Percentiles rank a stretch among this genome's conserved stretches.
These are phyloP conservation scores for Sericinus montela DNA, from an alignment of 2,888 invertebrate species.

Conservation along the genomic window DNA sequence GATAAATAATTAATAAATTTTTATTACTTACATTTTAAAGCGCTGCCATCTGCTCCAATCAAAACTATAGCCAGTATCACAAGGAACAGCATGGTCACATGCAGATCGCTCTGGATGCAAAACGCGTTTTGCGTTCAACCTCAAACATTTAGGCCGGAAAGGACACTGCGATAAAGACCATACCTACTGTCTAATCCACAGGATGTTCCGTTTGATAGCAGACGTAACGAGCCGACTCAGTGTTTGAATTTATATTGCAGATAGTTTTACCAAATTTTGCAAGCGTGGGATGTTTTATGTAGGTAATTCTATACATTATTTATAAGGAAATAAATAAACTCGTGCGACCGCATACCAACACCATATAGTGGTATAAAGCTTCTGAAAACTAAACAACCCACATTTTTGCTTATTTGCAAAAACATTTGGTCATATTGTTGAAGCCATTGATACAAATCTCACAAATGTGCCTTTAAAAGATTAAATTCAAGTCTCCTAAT, in stretches of 20 bases:
- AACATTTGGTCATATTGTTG: no score
- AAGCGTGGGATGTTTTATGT: not conserved
- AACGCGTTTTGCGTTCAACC: conserved; percentile 16
- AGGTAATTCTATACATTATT: no score
- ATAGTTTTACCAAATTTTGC: not conserved
- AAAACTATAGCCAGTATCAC: conserved; percentile 30
- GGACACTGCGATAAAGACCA: conserved; percentile 32
- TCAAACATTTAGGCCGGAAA: conserved; percentile 28
- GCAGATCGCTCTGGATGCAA: conserved; percentile 3
- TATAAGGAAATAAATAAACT: no score
- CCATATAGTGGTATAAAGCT: no score
- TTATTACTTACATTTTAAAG: conserved; percentile 26
- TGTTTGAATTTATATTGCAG: not conserved
- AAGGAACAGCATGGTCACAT: conserved; percentile 37
- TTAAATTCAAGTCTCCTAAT: no score
- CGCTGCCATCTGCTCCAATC: conserved; percentile 30
- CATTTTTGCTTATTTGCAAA: no score
- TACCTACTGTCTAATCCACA: conserved; percentile 47
- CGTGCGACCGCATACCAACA: no score
- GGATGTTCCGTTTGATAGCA: conserved; percentile 49
- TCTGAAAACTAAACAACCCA: no score
- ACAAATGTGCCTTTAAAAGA: no score
- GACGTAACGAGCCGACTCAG: not conserved
- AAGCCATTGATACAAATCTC: no score
- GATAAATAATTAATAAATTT: not conserved